Evolutionary conservation across 2,113 vertebrate genomes (phyloP), one percentile per base, ranked within the genome.

Genomic region (Apistogramma diplotaenia): DNA sequence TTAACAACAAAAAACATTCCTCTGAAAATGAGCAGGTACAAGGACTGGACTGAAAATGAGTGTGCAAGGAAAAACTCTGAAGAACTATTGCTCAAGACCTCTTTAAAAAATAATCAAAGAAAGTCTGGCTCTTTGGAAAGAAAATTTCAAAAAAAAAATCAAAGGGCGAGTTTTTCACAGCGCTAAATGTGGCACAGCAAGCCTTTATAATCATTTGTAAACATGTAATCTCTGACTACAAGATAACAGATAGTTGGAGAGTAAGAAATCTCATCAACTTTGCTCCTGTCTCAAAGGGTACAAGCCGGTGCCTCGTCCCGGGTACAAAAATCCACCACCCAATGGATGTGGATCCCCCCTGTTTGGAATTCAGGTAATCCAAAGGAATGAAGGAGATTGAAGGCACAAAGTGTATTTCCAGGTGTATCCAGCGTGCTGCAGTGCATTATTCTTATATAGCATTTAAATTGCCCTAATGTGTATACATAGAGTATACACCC

Each of bases 341-440:
- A 99, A 99, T n/a, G 98, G 98, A 75, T 99, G 98, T 89, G 98
- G 98, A 37, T 98, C 98, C 18, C 98, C 98, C 0, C 60, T 99
- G 1, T 99, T 99, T 93, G 98, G 98, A 86, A 95, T 99, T 90
- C 95, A 98, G 67, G 98, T 97, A 94, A 78, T 62, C 5, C 60
- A 21, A n/a, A 58, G 25, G 1, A 25, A 16, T 46, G 54, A 35
- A 1, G 31, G 12, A 16, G n/a, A 49, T 15, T 18, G 46, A 18
- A 49, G 46, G 16, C 46, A 49, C 46, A 18, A 49, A 18, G 6
- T 49, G 3, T 51, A 25, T 70, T 70, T 16, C 65, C 18, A 29
- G 29, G 62, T 70, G 16, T 2, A 8, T 70, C 40, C 16, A 70
- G 16, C 25, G 51, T 70, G 25, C 25, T 7, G 1, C 49, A 70